A percentile compares a stretch with the other conserved stretches of the same genome.
These are phyloP conservation scores for Cassiopea xamachana DNA, from an alignment of 30 jellyfish, hydroid and myxozoan genomes.

Conservation along the genomic window DNA sequence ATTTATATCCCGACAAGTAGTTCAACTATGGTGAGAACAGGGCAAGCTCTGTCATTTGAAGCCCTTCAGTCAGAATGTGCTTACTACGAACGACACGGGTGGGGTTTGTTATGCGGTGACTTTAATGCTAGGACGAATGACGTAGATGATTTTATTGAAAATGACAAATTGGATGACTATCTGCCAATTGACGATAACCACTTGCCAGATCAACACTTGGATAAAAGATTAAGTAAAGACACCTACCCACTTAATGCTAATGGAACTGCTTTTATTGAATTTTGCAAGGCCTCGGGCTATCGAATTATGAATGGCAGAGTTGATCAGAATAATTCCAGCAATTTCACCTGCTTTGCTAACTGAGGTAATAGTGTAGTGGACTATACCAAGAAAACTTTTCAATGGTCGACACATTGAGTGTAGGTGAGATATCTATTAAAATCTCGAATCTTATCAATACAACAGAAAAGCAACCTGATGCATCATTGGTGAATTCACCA, in stretches of 20 bases:
- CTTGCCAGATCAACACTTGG: too few relatives aligned
- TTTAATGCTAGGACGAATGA: too few relatives aligned
- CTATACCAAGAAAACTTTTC: constrained; percentile 9
- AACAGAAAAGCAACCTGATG: constrained; percentile 4
- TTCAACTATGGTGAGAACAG: background rate
- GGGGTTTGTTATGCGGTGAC: too few relatives aligned
- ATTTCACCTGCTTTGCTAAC: too few relatives aligned
- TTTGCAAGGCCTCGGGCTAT: too few relatives aligned
- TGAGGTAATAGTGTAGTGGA: constrained; percentile 19
- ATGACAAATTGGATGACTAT: too few relatives aligned
- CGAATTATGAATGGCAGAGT: too few relatives aligned
- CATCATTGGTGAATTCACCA: background rate
- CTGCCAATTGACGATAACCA: too few relatives aligned
- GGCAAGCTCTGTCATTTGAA: too few relatives aligned
- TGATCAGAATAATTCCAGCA: too few relatives aligned
- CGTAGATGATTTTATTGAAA: too few relatives aligned
- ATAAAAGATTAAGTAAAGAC: background rate
- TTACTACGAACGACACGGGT: constrained; percentile 1
- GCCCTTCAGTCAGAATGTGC: constrained; percentile 52
- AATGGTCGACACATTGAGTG: background rate
- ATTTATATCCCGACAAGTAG: constrained; percentile 26
- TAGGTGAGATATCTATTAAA: constrained; percentile 1
- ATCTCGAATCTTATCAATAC: background rate
- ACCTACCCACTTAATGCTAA: constrained; percentile 15
- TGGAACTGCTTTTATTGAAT: background rate